phyloP scores from a whole-genome alignment of 92 coral and sea anemone genomes.

The Chrysogorgia sp. region DNA sequence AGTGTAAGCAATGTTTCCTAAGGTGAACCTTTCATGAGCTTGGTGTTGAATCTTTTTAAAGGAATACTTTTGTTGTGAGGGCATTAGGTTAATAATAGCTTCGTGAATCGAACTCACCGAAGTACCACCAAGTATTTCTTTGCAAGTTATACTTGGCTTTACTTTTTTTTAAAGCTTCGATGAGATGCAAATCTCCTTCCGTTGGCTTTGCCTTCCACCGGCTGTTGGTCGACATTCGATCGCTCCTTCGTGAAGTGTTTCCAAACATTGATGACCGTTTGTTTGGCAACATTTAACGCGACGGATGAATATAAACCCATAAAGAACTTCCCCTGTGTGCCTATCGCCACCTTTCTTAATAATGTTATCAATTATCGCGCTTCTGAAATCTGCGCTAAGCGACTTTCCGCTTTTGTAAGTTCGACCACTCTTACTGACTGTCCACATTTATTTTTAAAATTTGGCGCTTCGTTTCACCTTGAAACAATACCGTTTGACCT shows the following conservation, averaged over 20 bases:
- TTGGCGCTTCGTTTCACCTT: neutral
- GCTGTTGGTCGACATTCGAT: neutral
- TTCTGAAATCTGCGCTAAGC: slow-evolving; percentile 4
- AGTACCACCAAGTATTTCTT: slow-evolving; percentile 49
- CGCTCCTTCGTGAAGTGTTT: neutral
- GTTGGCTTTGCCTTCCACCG: slow-evolving; percentile 49
- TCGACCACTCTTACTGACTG: neutral
- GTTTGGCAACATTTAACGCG: neutral
- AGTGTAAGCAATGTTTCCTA: slow-evolving; percentile 61
- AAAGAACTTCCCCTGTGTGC: neutral
- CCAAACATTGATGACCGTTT: slow-evolving; percentile 16
- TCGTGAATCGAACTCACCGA: slow-evolving; percentile 36
- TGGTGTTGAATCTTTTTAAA: slow-evolving; percentile 39
- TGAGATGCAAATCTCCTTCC: slow-evolving; percentile 54
- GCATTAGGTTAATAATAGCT: slow-evolving; percentile 33
- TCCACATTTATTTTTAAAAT: neutral
- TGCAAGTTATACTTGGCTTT: slow-evolving; percentile 9
- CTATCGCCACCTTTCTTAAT: slow-evolving; percentile 12
- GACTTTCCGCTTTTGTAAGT: slow-evolving; percentile 12
- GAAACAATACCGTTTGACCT: neutral
- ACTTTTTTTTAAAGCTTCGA: slow-evolving; percentile 31
- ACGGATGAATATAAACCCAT: neutral
- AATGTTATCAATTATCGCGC: slow-evolving; percentile 7
- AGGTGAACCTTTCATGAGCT: slow-evolving; percentile 53
- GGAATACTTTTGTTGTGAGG: slow-evolving; percentile 46